Percentiles rank a stretch among this genome's conserved stretches.
Evolutionary conservation across 2,888 invertebrate genomes (phyloP).

Genomic region (Melipona bicolor): DNA sequence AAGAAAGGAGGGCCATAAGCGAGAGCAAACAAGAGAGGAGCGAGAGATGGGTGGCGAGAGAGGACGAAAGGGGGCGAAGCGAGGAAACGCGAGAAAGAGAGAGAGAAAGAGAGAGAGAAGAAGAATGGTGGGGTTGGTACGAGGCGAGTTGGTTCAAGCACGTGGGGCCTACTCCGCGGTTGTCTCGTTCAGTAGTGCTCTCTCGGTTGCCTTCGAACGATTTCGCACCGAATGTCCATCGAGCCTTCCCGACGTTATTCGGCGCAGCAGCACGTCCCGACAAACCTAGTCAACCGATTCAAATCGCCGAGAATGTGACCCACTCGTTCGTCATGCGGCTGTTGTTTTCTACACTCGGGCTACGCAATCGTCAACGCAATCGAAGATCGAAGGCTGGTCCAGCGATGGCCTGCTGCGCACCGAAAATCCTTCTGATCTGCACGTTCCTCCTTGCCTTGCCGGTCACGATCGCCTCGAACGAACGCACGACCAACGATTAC

Average conservation of each 20-base stretch:
- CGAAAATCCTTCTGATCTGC: constrained; percentile 40
- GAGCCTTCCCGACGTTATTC: constrained; percentile 32
- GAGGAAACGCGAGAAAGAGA: constrained; percentile 48
- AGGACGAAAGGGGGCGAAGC: constrained; percentile 45
- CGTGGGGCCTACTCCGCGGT: constrained; percentile 76
- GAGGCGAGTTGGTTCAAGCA: constrained; percentile 75
- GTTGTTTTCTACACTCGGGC: no score
- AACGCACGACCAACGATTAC: constrained; percentile 31
- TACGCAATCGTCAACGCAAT: neutral
- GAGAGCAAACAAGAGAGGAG: constrained; percentile 43
- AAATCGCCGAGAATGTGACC: constrained; percentile 57
- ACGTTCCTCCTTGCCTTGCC: constrained; percentile 34
- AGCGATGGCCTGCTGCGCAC: constrained; percentile 47
- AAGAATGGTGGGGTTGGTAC: constrained; percentile 75
- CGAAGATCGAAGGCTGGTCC: neutral
- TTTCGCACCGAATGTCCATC: constrained; percentile 72
- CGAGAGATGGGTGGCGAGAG: constrained; percentile 48
- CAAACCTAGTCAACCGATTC: constrained; percentile 13
- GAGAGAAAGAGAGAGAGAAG: constrained; percentile 59
- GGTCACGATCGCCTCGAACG: constrained; percentile 10
- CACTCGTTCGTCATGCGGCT: constrained; percentile 6
- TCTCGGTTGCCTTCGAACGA: constrained; percentile 78
- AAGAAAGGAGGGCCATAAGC: constrained; percentile 48
- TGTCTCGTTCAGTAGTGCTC: constrained; percentile 80
- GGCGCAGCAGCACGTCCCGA: neutral